Evolutionary conservation across 2,797 vertebrate genomes (phyloP).

Genomic region (Eupleurogrammus muticus): DNA sequence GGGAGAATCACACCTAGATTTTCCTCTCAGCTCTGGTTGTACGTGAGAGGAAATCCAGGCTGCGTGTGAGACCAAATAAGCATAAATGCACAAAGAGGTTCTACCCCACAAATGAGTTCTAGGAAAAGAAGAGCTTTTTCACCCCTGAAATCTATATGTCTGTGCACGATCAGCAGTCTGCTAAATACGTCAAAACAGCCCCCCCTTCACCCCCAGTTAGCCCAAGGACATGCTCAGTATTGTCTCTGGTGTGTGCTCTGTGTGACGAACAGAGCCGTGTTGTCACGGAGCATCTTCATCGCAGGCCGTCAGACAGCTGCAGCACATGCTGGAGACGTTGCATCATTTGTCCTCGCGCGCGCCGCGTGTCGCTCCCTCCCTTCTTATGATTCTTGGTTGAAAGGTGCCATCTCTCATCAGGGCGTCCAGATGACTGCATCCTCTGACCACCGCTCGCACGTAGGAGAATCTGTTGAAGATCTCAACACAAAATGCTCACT

Average conservation of each 20-base stretch:
- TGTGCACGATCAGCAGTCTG: conserved; percentile 25
- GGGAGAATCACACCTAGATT: conserved; percentile 49
- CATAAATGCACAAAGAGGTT: conserved; percentile 14
- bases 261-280: conserved; percentile 37
- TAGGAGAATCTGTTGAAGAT: too few species aligned
- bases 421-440: conserved; percentile 13
- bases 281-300: conserved; percentile 51
- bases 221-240: conserved; percentile 24
- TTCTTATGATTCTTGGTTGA: conserved; percentile 15
- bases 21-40: conserved; percentile 41
- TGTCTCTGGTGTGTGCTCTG: conserved; percentile 33
- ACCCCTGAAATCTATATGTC: conserved; percentile 21
- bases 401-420: conserved; percentile 30
- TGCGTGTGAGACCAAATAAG: not conserved
- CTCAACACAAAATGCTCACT: not conserved
- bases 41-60: conserved; percentile 55
- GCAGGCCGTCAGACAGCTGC: conserved; percentile 47
- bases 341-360: conserved; percentile 17
- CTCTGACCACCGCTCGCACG: too few species aligned
- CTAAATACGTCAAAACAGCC: conserved; percentile 52
- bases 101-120: conserved; percentile 15
- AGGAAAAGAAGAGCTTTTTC: not conserved
- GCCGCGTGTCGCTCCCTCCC: not conserved
- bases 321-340: conserved; percentile 4
- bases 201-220: conserved; percentile 6